A percentile compares a stretch with the other conserved stretches of the same genome.
Evolutionary conservation across 2,888 invertebrate species (phyloP).

Genomic region (Heliconius erato): DNA sequence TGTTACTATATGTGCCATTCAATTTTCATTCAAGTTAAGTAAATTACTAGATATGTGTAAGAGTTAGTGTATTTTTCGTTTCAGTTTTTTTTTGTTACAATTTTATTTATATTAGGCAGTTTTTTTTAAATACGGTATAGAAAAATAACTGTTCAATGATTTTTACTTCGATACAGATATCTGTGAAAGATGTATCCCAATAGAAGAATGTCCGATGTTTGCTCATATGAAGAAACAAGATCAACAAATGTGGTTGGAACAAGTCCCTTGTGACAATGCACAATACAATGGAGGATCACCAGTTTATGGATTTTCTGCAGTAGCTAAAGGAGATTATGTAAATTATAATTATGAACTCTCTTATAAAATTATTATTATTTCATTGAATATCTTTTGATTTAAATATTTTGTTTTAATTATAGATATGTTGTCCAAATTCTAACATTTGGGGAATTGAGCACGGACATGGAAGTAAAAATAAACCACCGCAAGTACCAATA

Average conservation of each 20-base stretch:
- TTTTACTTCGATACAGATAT: constrained; percentile 56
- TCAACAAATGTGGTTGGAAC: constrained; percentile 63
- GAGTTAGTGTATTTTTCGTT: neutral
- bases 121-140: neutral
- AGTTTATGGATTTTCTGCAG: constrained; percentile 59
- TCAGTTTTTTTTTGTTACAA: neutral
- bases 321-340: constrained; percentile 67
- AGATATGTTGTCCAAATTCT: constrained; percentile 70
- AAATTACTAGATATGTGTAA: neutral
- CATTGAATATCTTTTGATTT: neutral
- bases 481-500: constrained; percentile 30
- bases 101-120: neutral
- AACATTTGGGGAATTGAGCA: constrained; percentile 57
- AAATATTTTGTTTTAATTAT: constrained; percentile 33
- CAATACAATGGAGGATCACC: constrained; percentile 43
- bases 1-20: neutral
- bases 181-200: constrained; percentile 67
- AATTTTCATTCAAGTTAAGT: neutral
- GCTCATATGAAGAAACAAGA: constrained; percentile 61
- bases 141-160: neutral
- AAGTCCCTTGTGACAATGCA: constrained; percentile 61
- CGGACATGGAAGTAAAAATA: constrained; percentile 28
- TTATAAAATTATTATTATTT: neutral
- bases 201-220: constrained; percentile 64
- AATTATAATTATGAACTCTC: constrained; percentile 36